phyloP scores from a whole-genome alignment of 2,113 vertebrate species.

The Tragelaphus strepsiceros region DNA sequence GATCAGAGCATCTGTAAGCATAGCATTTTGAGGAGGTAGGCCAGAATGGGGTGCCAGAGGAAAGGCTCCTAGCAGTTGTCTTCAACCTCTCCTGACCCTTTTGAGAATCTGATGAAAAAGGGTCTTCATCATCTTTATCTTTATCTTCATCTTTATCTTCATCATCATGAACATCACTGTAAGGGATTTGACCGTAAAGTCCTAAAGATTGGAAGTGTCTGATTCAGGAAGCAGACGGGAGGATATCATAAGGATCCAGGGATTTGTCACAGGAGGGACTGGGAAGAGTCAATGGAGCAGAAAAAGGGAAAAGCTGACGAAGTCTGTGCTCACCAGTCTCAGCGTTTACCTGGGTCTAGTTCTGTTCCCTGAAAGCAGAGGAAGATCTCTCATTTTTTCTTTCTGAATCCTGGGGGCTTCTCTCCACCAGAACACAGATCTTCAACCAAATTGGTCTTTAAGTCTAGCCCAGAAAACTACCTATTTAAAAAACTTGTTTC shows the following conservation, averaged over 20 bases:
- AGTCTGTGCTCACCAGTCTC: neutral
- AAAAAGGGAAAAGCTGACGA: fast-evolving
- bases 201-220: neutral
- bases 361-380: neutral
- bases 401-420: neutral
- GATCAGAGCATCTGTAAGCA: neutral
- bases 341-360: neutral
- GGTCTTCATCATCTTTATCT: too few relatives aligned
- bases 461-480: neutral
- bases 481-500: neutral
- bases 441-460: neutral
- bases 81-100: neutral
- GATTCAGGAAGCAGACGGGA: neutral
- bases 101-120: neutral
- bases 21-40: neutral
- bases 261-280: neutral
- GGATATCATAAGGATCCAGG: neutral
- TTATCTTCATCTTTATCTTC: neutral
- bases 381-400: neutral
- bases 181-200: neutral
- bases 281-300: neutral
- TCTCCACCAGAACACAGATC: neutral
- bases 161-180: neutral
- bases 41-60: neutral
- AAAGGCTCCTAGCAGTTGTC: neutral